Evolutionary conservation across 2,797 vertebrate genomes (phyloP).

Genomic region (Lagocephalus sceleratus): DNA sequence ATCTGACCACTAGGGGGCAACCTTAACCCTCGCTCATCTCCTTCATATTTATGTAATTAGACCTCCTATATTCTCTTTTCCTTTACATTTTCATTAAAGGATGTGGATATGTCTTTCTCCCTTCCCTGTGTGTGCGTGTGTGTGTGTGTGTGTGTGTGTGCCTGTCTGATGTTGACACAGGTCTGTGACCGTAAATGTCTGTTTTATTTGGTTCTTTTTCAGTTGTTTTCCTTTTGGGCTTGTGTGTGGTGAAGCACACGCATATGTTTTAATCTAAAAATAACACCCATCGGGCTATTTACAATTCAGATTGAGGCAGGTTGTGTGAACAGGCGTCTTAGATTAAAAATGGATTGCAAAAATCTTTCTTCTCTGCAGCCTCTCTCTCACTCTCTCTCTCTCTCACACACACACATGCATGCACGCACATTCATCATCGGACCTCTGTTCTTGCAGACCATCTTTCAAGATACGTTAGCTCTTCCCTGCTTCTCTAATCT

Average conservation of each 20-base stretch:
- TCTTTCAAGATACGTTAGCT: constrained; percentile 19
- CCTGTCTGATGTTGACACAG: neutral
- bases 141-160: constrained; percentile 5
- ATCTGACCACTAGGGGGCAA: constrained; percentile 79
- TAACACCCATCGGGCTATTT: constrained; percentile 30
- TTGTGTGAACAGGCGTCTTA: constrained; percentile 31
- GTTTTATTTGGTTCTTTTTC: constrained; percentile 2
- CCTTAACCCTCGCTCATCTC: constrained; percentile 67
- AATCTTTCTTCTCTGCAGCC: constrained; percentile 9
- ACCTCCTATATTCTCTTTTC: constrained; percentile 18
- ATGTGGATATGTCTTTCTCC: neutral
- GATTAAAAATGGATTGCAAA: constrained; percentile 53
- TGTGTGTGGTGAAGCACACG: constrained; percentile 16
- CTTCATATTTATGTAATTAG: constrained; percentile 35
- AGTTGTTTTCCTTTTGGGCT: constrained; percentile 27
- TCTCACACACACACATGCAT: too few species aligned
- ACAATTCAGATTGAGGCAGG: constrained; percentile 47
- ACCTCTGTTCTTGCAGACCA: constrained; percentile 18
- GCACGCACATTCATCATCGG: neutral
- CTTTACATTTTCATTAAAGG: constrained; percentile 11
- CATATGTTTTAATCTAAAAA: constrained; percentile 53
- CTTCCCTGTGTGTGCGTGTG: constrained; percentile 6
- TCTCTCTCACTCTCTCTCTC: neutral
- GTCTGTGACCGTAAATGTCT: constrained; percentile 16
- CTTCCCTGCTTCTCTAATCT: constrained; percentile 16